phyloP scores from a whole-genome alignment of 2,888 invertebrate species.

The Calameuta filiformis region DNA sequence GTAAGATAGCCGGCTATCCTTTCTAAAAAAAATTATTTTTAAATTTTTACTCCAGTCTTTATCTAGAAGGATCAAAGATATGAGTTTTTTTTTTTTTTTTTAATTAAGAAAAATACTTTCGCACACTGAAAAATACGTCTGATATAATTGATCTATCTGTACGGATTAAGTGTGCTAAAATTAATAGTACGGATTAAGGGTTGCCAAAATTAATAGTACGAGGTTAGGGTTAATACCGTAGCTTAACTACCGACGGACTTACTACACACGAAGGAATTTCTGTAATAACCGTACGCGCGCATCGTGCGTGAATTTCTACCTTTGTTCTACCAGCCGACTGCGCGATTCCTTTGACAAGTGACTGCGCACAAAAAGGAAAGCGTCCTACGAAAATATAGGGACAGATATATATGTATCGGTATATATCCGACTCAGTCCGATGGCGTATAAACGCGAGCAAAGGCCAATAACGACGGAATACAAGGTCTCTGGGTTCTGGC shows the following conservation, averaged over 20 bases:
- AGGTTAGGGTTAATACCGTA: background rate
- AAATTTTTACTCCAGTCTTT: too few relatives aligned
- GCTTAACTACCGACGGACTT: background rate
- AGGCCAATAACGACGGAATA: background rate
- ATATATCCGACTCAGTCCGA: background rate
- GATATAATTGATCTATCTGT: too few relatives aligned
- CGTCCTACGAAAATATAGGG: background rate
- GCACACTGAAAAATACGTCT: too few relatives aligned
- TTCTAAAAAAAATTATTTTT: too few relatives aligned
- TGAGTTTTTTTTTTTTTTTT: too few relatives aligned
- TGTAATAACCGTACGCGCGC: background rate
- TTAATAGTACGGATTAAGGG: too few relatives aligned
- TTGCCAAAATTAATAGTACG: too few relatives aligned
- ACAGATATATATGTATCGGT: background rate
- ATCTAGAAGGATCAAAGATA: too few relatives aligned
- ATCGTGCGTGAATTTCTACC: background rate
- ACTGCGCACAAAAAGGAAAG: background rate
- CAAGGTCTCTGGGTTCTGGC: slow-evolving; percentile 2
- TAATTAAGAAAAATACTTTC: too few relatives aligned
- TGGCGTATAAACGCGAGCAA: background rate
- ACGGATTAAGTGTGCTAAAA: too few relatives aligned
- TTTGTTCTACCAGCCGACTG: background rate
- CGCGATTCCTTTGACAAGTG: background rate
- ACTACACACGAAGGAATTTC: background rate
- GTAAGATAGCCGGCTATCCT: too few relatives aligned